Conservation (phyloP, 2,888 invertebrate species). For the Synanthedon tipuliformis region DNA sequence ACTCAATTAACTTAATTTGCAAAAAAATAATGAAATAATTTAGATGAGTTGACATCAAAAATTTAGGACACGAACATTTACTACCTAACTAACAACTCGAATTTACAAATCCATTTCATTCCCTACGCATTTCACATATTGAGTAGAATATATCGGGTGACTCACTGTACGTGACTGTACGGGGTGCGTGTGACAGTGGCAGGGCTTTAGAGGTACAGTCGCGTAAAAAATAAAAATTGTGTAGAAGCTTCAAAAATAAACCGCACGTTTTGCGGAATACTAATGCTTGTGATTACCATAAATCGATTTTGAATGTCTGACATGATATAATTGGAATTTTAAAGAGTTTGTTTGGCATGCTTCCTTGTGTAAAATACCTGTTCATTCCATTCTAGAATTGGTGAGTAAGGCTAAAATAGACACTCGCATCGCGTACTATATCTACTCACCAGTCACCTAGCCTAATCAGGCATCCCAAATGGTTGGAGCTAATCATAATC, state of each 20-base stretch:
- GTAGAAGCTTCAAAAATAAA: slow-evolving; percentile 32
- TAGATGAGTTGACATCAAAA: slow-evolving; percentile 1
- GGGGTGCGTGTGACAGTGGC: slow-evolving; percentile 38
- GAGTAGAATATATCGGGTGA: slow-evolving; percentile 16
- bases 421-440: no score
- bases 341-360: neutral
- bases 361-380: no score
- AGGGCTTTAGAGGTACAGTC: slow-evolving; percentile 37
- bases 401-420: no score
- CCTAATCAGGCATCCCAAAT: no score
- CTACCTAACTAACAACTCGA: slow-evolving; percentile 3
- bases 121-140: slow-evolving; percentile 7
- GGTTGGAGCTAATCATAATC: no score
- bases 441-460: no score
- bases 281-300: slow-evolving; percentile 14
- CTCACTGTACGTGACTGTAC: slow-evolving; percentile 49
- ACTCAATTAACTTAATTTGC: no score
- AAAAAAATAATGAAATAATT: no score
- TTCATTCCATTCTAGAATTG: no score
- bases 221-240: slow-evolving; percentile 34
- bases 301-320: neutral
- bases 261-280: slow-evolving; percentile 27
- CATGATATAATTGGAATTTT: neutral
- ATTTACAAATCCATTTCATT: slow-evolving; percentile 3
- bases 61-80: slow-evolving; percentile 3